These are phyloP conservation scores for Heterotilapia buettikoferi DNA, from an alignment of 2,113 vertebrate genomes.

Conservation along the genomic window DNA sequence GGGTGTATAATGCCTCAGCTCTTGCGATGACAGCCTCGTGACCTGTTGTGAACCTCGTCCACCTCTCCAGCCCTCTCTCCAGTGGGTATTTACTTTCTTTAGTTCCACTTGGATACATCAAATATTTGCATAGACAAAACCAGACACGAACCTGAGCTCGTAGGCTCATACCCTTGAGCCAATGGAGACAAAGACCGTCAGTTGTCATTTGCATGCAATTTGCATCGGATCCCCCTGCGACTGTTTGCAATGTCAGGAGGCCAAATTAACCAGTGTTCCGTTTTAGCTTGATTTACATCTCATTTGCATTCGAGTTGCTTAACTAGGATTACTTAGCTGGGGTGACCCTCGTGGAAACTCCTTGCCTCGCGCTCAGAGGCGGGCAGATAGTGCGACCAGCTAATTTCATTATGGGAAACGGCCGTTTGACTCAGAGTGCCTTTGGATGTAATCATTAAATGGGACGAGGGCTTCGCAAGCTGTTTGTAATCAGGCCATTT, in stretches of 20 bases:
- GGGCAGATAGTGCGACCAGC: conserved; percentile 49
- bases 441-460: conserved; percentile 70
- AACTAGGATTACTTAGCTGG: conserved; percentile 68
- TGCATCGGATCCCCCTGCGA: conserved; percentile 67
- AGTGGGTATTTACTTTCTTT: conserved; percentile 33
- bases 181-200: conserved; percentile 43
- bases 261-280: conserved; percentile 77
- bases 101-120: conserved; percentile 49
- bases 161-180: conserved; percentile 32
- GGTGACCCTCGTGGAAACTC: conserved; percentile 66
- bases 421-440: conserved; percentile 59
- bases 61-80: conserved; percentile 2
- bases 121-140: conserved; percentile 55
- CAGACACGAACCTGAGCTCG: conserved; percentile 15
- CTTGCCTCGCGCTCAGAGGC: conserved; percentile 39
- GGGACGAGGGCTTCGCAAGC: conserved; percentile 62
- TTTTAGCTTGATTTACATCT: conserved; percentile 72
- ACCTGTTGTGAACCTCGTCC: conserved; percentile 37
- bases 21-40: conserved; percentile 30
- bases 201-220: conserved; percentile 75
- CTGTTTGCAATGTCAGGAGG: conserved; percentile 77
- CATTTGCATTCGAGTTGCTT: conserved; percentile 73
- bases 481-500: conserved; percentile 71
- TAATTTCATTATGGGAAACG: conserved; percentile 73
- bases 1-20: conserved; percentile 33